Base-by-base conservation (phyloP, 2,888 invertebrate genomes). In the Azorinus chamasolen region DNA sequence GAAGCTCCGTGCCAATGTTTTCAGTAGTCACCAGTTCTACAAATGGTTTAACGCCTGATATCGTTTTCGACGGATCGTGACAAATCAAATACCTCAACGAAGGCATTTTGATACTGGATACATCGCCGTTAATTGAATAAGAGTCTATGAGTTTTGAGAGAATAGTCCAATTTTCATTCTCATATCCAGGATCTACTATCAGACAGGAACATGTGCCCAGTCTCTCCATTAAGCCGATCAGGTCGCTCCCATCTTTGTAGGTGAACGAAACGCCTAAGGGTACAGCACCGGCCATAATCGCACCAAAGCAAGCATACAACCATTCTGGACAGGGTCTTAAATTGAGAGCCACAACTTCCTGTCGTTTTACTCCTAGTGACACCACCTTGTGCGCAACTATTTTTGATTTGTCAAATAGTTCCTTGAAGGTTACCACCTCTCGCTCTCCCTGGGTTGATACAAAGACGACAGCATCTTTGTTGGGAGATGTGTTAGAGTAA, bases 221-320 rank as follows among this genome's bases (percentile, higher is more conserved):
- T 39, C 39, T 55, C 50, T 66, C 39, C 74, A 74, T 74, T 12
- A 65, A 20, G 1, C 68, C 61, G 1, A 74, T 16, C 0, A 79
- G 37, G 41, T 79, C 79, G 37, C 74, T 74, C 53, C 79, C 74
- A 39, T 79, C 71, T 16, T 2, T 62, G 54, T 74, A 79, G 2
- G 79, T 70, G 45, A 79, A 70, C 10, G 65, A 22, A 0, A 70
- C 16, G 16, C 41, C 58, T 8, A 65, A 41, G 16, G 74, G 69
- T 5, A 27, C 24, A 1, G 66, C 74, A 1, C 68, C 57, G 1
- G 70, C 66, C 16, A 66, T 51, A 53, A 74, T 66, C 2, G 70
- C 54, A 0, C 79, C 79, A 22, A 66, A 74, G 16, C 48, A 39
- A 0, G 43, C 48, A 39, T 62, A 79, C n/a, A 74, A 39, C 62